Evolutionary conservation across 1,140 invertebrate genomes (phyloP), one percentile per base, ranked within the genome.

Genomic region (Cotesia vestalis): DNA sequence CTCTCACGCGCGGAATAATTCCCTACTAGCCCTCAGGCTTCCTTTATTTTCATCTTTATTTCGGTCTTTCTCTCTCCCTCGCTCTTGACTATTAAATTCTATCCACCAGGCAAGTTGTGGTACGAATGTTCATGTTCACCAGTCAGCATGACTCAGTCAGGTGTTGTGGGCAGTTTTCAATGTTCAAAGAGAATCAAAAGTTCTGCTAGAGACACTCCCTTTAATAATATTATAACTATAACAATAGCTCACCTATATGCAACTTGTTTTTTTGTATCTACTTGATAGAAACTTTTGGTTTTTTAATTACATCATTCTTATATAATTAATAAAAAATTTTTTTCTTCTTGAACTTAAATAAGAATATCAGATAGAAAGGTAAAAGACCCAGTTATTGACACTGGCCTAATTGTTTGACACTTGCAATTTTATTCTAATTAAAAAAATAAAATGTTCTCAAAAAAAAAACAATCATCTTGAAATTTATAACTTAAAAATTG

Each of bases 61-160:
- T 64, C 73, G 74, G 40, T 72, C 67, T 35, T 27, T 62, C 72
- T 55, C 27, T 12, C 27, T 68, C 17, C 70, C 66, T 38, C 71
- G 75, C 69, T 73, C 67, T 11, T 70, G 60, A 72, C 14, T 35
- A 60, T 17, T 59, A 55, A 62, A 34, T 57, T 52, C 17, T 40
- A 57, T 57, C 53, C n/a, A 57, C n/a, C 27, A 35, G 17, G 5
- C 59, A 60, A 20, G 1, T 66, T 34, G 27, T 46, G 12, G 34
- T 53, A 55, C 17, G 14, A 40, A 66, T 59, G 17, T 36, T 57
- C 69, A 71, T 71, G 62, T 66, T 73, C 78, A 78, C 77, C 78
- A 75, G 77, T 46, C 76, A 77, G 79, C 75, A 73, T 77, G 76
- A 83, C 78, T 79, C 78, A 81, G 81, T 83, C 83, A 84, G 81